phyloP scores from a whole-genome alignment of 1,140 invertebrate genomes.

The Formica selysi region DNA sequence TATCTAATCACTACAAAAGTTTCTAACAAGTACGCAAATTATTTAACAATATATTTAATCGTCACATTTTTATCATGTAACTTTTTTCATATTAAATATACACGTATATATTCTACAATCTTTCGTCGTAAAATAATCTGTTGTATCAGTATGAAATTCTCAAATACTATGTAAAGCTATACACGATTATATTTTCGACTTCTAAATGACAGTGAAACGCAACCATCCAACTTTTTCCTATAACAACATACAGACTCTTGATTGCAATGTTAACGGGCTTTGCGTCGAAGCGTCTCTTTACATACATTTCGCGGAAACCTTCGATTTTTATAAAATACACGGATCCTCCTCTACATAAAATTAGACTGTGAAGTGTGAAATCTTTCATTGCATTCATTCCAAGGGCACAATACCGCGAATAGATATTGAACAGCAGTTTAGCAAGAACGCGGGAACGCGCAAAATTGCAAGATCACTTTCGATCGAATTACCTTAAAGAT shows the following conservation, averaged over 20 bases:
- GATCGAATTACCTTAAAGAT: neutral
- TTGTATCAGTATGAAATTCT: neutral
- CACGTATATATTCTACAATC: neutral
- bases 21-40: neutral
- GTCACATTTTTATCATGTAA: neutral
- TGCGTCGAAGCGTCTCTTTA: too few relatives aligned
- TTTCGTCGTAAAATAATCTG: neutral
- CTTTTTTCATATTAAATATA: neutral
- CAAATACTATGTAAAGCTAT: neutral
- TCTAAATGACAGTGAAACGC: neutral
- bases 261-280: neutral
- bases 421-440: neutral
- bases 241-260: neutral
- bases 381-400: neutral
- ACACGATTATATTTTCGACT: neutral
- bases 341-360: too few relatives aligned
- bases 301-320: too few relatives aligned
- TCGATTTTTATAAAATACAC: too few relatives aligned
- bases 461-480: neutral
- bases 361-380: too few relatives aligned
- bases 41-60: neutral
- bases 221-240: neutral
- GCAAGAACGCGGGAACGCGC: neutral
- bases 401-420: slow-evolving; percentile 1
- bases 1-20: neutral